Percentiles rank a stretch among this genome's conserved stretches.
phyloP scores from a whole-genome alignment of 2,797 vertebrate species.

The Pipistrellus pipistrellus region DNA sequence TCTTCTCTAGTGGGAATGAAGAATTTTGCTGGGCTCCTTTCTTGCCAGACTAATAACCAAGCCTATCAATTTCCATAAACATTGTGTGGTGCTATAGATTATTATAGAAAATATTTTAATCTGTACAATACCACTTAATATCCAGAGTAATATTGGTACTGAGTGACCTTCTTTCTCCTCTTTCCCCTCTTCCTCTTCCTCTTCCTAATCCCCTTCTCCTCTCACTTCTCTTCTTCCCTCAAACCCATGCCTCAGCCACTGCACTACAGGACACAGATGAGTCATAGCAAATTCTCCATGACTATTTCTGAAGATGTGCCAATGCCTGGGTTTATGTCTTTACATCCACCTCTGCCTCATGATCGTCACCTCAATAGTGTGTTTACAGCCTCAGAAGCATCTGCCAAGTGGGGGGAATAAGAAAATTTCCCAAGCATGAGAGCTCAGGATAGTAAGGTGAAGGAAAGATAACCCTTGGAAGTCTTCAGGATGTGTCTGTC shows the following conservation, averaged over 20 bases:
- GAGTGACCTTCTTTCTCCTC: neutral
- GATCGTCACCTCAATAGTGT: neutral
- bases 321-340: neutral
- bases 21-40: neutral
- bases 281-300: neutral
- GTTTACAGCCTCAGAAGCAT: neutral
- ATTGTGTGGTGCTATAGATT: neutral
- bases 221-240: neutral
- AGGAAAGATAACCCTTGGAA: neutral
- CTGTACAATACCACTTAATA: neutral
- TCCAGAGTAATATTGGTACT: neutral
- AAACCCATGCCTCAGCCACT: neutral
- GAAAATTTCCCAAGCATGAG: neutral
- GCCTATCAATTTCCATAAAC: neutral
- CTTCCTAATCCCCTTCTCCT: neutral
- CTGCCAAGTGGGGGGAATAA: neutral
- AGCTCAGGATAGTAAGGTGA: neutral
- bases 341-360: neutral
- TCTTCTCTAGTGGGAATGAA: neutral
- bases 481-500: neutral
- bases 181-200: neutral
- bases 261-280: neutral
- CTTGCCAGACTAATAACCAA: neutral
- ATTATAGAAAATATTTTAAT: neutral
- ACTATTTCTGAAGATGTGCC: neutral